Base-by-base conservation (phyloP, 1,140 invertebrate genomes). In the Periplaneta americana region DNA sequence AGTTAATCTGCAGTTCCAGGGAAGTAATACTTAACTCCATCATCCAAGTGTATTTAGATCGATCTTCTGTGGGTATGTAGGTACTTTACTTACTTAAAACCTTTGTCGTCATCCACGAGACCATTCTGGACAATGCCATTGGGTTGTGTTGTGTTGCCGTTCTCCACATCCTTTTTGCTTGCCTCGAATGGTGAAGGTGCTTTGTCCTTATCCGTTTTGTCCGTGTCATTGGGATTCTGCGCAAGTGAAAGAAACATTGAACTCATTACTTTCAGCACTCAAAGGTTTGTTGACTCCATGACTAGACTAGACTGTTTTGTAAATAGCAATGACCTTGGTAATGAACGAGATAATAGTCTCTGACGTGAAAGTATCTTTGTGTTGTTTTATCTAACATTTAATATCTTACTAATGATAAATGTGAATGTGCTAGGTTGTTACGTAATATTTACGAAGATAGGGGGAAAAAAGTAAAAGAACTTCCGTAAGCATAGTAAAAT, bases 31-130 rank as follows among this genome's bases (percentile, higher is more conserved):
- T n/a, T n/a, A n/a, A n/a, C n/a, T n/a, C n/a, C n/a, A n/a, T n/a
- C n/a, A n/a, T n/a, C n/a, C n/a, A n/a, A n/a, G n/a, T n/a, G n/a
- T n/a, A n/a, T n/a, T n/a, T n/a, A n/a, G n/a, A n/a, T n/a, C n/a
- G n/a, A n/a, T n/a, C n/a, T n/a, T n/a, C n/a, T n/a, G n/a, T n/a
- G n/a, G n/a, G n/a, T n/a, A n/a, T n/a, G n/a, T n/a, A n/a, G n/a
- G n/a, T n/a, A n/a, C n/a, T n/a, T 8, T 85, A 94, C 95, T 94
- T 87, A 98, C 96, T 97, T 97, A 88, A 96, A 97, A 82, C 93
- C 94, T 90, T 96, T 96, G 85, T 96, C 95, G 85, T 98, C 97
- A 84, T 98, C 96, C 82, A 92, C 89, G 82, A 97, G 91, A 78
- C 97, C 97, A 88, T 98, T 98, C 86, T 94, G 93, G 86, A 94